Percentiles rank a stretch among this genome's conserved stretches.
Evolutionary conservation across 2,797 vertebrate genomes (phyloP).

Genomic region (Gambelia wislizenii): DNA sequence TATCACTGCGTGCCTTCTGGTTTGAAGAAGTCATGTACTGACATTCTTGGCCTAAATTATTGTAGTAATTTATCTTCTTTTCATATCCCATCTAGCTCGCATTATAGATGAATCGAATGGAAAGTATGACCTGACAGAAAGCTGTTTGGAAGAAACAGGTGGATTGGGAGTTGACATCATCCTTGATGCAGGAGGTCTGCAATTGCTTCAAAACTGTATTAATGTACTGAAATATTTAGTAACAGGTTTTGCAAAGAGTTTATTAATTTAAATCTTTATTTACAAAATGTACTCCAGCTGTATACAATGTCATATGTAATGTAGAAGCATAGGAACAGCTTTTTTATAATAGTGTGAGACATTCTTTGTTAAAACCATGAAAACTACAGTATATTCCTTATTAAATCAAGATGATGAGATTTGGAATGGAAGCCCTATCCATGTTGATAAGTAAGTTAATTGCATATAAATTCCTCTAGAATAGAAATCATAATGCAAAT

Average conservation of each 20-base stretch:
- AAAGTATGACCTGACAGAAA: slow-evolving; percentile 85
- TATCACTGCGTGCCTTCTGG: background rate
- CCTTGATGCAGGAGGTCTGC: slow-evolving; percentile 91
- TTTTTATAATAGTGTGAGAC: background rate
- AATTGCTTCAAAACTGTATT: background rate
- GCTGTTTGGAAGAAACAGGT: slow-evolving; percentile 93
- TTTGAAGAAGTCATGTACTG: background rate
- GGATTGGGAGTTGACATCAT: slow-evolving; percentile 94
- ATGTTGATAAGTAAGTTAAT: background rate
- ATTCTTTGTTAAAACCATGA: background rate
- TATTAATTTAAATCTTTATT: background rate
- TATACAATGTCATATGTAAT: background rate
- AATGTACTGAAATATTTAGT: background rate
- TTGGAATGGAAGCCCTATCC: background rate
- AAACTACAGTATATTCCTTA: background rate
- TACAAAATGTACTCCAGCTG: background rate
- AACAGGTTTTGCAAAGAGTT: background rate
- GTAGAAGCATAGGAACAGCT: background rate
- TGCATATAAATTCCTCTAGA: background rate
- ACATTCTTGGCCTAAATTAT: background rate
- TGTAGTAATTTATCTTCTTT: slow-evolving; percentile 6
- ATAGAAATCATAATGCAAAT: background rate
- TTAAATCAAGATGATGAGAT: background rate
- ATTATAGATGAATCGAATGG: slow-evolving; percentile 86
- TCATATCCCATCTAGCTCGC: slow-evolving; percentile 79